Evolutionary conservation across 2,888 invertebrate species (phyloP).

Genomic region (Steinernema carpocapsae): DNA sequence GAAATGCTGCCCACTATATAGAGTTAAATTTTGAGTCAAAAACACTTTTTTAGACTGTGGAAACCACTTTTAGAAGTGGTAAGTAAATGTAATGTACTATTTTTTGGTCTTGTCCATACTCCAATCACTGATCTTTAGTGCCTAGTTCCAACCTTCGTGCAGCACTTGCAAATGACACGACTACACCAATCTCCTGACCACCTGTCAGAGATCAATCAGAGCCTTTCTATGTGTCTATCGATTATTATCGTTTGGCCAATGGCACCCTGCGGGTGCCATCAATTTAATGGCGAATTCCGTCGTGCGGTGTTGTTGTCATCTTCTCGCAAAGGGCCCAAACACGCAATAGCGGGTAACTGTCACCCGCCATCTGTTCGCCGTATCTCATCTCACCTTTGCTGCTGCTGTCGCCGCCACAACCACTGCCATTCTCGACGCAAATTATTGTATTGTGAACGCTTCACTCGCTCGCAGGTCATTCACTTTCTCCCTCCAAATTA

Average conservation of each 20-base stretch:
- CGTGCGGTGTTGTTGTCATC: not conserved
- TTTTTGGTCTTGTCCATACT: too few relatives aligned
- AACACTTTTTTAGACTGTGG: too few relatives aligned
- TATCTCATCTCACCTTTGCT: too few relatives aligned
- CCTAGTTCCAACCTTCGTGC: too few relatives aligned
- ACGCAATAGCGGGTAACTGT: conserved; percentile 21
- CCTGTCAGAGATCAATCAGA: too few relatives aligned
- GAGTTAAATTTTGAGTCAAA: too few relatives aligned
- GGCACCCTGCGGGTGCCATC: not conserved
- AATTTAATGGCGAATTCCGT: not conserved
- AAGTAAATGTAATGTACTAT: too few relatives aligned
- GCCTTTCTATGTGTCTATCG: not conserved
- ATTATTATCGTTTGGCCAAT: conserved; percentile 5
- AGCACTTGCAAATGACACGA: too few relatives aligned
- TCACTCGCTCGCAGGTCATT: conserved; percentile 1
- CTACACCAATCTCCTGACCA: too few relatives aligned
- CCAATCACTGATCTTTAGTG: too few relatives aligned
- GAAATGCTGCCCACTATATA: too few relatives aligned
- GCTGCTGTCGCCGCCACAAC: not conserved
- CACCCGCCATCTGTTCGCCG: not conserved
- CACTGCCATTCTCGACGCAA: not conserved
- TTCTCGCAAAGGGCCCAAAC: not conserved
- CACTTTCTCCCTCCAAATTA: not conserved
- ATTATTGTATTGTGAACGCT: not conserved
- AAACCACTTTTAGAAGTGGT: too few relatives aligned